Conservation (phyloP, 1,140 invertebrate species). For the Neodiprion pinetum region DNA sequence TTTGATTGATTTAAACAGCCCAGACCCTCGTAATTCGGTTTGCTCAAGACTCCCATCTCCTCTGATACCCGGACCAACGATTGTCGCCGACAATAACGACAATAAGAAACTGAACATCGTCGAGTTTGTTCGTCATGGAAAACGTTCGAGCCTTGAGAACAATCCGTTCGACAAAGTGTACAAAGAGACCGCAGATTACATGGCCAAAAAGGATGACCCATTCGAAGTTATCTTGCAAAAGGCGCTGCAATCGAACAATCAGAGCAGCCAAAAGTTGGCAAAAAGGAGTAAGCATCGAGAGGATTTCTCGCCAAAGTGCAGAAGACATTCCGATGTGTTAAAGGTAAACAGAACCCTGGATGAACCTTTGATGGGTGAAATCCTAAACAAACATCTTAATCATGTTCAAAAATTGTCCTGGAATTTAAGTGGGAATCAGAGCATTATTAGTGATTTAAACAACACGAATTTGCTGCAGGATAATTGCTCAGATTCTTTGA, state of each 20-base stretch:
- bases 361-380: conserved; percentile 25
- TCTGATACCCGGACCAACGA: conserved; percentile 42
- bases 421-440: conserved; percentile 11
- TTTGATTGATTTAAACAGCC: conserved; percentile 47
- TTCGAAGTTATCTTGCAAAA: conserved; percentile 49
- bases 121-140: conserved; percentile 14
- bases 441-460: conserved; percentile 17
- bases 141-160: conserved; percentile 40
- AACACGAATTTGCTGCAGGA: conserved; percentile 23
- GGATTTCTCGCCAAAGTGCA: conserved; percentile 26
- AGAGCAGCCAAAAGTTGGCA: not conserved
- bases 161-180: conserved; percentile 53
- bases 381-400: conserved; percentile 6
- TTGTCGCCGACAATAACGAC: not conserved
- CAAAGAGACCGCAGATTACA: conserved; percentile 43
- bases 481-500: not conserved
- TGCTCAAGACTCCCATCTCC: conserved; percentile 38
- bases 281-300: conserved; percentile 26
- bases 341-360: conserved; percentile 44
- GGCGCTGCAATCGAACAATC: conserved; percentile 29
- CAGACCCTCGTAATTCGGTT: conserved; percentile 26
- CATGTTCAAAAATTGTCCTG: conserved; percentile 6
- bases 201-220: conserved; percentile 47
- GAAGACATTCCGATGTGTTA: conserved; percentile 26
- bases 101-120: conserved; percentile 2